Evolutionary conservation across 2,113 vertebrate species (phyloP).

Genomic region (Rhabdornis inornatus): DNA sequence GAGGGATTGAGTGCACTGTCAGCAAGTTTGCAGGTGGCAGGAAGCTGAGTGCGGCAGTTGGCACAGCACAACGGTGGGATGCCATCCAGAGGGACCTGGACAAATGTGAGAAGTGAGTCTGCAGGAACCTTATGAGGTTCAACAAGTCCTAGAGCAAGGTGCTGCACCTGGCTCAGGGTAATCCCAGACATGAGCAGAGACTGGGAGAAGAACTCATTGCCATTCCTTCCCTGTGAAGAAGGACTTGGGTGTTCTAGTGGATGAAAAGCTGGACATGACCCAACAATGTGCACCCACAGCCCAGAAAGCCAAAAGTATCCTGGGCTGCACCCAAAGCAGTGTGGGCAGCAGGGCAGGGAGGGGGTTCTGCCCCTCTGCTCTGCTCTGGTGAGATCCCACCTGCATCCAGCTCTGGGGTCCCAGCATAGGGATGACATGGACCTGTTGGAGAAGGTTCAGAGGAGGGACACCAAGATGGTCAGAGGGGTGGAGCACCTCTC

Average conservation of each 20-base stretch:
- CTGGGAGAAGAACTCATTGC: not conserved
- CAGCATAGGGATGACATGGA: not conserved
- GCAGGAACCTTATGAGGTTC: not conserved
- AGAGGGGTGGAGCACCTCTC: not conserved
- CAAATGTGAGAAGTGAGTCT: not conserved
- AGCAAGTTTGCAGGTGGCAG: not conserved
- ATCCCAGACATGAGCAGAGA: too few species aligned
- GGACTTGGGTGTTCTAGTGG: rapidly evolving
- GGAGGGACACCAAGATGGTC: not conserved
- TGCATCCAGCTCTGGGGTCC: not conserved
- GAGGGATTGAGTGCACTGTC: too few species aligned
- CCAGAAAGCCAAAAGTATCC: not conserved
- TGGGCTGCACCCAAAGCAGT: not conserved
- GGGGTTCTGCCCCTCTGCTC: not conserved
- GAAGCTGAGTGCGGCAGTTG: not conserved
- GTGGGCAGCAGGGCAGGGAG: not conserved
- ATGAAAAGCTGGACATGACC: not conserved
- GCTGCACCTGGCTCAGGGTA: not conserved
- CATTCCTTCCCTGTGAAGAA: not conserved
- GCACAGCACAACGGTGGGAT: not conserved
- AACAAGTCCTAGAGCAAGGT: not conserved
- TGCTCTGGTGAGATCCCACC: not conserved
- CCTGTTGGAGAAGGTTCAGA: rapidly evolving
- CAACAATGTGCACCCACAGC: rapidly evolving
- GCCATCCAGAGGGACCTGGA: not conserved